These are phyloP conservation scores for Leptodactylus fuscus DNA, from an alignment of 2,113 vertebrate species.

Conservation along the genomic window DNA sequence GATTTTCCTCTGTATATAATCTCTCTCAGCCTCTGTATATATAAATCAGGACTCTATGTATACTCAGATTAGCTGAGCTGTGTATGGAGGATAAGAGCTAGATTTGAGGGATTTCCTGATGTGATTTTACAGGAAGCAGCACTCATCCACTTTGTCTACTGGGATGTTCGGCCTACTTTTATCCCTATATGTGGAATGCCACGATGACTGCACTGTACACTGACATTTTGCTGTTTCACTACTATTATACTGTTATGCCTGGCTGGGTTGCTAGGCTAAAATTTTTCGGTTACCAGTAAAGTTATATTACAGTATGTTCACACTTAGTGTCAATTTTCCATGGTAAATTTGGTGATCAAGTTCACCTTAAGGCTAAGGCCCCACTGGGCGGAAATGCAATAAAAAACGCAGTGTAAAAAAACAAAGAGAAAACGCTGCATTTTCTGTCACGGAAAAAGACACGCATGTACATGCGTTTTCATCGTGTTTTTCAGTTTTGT, in stretches of 20 bases:
- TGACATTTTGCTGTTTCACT: not conserved
- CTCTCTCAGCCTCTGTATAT: constrained; percentile 37
- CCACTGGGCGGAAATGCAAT: too few relatives aligned
- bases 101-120: constrained; percentile 44
- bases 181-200: not conserved
- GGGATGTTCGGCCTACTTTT: not conserved
- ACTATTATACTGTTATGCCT: not conserved
- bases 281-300: too few relatives aligned
- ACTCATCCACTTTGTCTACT: not conserved
- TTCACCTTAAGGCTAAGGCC: too few relatives aligned
- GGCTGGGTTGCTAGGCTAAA: too few relatives aligned
- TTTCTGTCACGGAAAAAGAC: too few relatives aligned
- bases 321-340: too few relatives aligned
- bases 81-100: constrained; percentile 38
- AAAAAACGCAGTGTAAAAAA: too few relatives aligned
- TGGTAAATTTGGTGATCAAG: too few relatives aligned
- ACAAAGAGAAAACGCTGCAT: too few relatives aligned
- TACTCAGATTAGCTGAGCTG: constrained; percentile 35
- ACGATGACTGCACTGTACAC: not conserved
- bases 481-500: too few relatives aligned
- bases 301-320: too few relatives aligned
- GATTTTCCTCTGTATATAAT: constrained; percentile 47
- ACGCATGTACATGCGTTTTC: too few relatives aligned
- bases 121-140: constrained; percentile 29
- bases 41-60: constrained; percentile 34